Evolutionary conservation across 2,888 invertebrate species (phyloP), one percentile per base, ranked within the genome.

Genomic region (Chymomyza caudatula): DNA sequence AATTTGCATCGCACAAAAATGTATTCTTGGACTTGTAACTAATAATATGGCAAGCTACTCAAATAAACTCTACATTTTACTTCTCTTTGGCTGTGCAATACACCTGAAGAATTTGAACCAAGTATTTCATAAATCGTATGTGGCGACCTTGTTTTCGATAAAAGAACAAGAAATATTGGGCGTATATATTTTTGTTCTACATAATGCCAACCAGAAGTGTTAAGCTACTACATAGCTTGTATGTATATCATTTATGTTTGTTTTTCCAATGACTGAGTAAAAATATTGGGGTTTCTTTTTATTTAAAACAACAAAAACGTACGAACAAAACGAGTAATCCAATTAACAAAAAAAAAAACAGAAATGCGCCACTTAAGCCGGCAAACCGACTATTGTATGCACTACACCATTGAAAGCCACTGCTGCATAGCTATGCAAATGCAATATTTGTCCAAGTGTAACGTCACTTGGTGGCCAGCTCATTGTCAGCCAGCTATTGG

Each of bases 231-330:
- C 11, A 29, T 29, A 29, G 25, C 25, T 5, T 25, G 25, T 3
- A 25, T 25, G 25, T 3, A 25, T 54, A 15, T 25, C 60, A 69
- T 73, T 74, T 62, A 57, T 61, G 11, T 53, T 51, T 51, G 54
- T 17, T 62, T 52, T 60, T 72, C 53, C 20, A 47, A 29, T 20
- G 23, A 58, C 61, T 60, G 60, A 71, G 53, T 56, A 56, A 65
- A 76, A 83, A 69, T 64, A 73, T 85, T 69, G 73, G 70, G 83
- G 85, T 83, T 77, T 78, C 75, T 74, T 80, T 56, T 60, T 55
- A 19, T 6, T 69, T 69, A 65, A 78, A 74, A 66, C 67, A 66
- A 64, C 64, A 65, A 83, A 77, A 51, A 51, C 51, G 22, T 17
- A 19, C 19, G 20, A 44, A 29, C 29, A 71, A 67, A 77, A 73